phyloP scores from a whole-genome alignment of 1,140 invertebrate genomes.

The Bombus huntii region DNA sequence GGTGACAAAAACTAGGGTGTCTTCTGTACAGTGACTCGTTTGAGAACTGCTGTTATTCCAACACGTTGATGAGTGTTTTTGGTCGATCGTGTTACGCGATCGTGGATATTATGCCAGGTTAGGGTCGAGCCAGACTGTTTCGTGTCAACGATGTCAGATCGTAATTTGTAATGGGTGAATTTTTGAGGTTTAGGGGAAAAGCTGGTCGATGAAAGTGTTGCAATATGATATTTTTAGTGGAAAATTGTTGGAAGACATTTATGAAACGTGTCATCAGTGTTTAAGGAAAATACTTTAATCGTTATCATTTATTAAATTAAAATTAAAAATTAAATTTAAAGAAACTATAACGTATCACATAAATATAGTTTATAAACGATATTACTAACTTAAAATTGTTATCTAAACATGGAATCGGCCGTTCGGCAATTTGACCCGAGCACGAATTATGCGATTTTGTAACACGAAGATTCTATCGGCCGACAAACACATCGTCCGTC shows the following conservation, averaged over 20 bases:
- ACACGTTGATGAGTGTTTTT: slow-evolving; percentile 5
- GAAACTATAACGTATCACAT: background rate
- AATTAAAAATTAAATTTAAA: background rate
- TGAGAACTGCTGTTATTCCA: slow-evolving; percentile 16
- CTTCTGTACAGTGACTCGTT: slow-evolving; percentile 27
- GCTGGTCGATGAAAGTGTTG: background rate
- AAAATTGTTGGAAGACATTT: background rate
- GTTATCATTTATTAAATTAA: no score
- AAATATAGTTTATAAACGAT: background rate
- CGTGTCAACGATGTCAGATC: background rate
- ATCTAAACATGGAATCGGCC: background rate
- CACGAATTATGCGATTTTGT: slow-evolving; percentile 29
- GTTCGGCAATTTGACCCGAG: background rate
- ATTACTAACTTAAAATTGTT: background rate
- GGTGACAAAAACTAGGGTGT: slow-evolving; percentile 69
- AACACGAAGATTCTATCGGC: slow-evolving; percentile 31
- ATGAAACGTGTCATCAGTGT: background rate
- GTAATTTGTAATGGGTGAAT: background rate
- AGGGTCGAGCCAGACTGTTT: background rate
- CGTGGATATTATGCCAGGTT: background rate
- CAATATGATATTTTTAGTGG: background rate
- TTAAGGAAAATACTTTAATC: no score
- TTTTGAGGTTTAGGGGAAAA: background rate
- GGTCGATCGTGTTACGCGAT: slow-evolving; percentile 7
- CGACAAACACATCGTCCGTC: slow-evolving; percentile 10